These are phyloP conservation scores for Laterallus jamaicensis DNA, from an alignment of 2,113 vertebrate species.

Conservation along the genomic window DNA sequence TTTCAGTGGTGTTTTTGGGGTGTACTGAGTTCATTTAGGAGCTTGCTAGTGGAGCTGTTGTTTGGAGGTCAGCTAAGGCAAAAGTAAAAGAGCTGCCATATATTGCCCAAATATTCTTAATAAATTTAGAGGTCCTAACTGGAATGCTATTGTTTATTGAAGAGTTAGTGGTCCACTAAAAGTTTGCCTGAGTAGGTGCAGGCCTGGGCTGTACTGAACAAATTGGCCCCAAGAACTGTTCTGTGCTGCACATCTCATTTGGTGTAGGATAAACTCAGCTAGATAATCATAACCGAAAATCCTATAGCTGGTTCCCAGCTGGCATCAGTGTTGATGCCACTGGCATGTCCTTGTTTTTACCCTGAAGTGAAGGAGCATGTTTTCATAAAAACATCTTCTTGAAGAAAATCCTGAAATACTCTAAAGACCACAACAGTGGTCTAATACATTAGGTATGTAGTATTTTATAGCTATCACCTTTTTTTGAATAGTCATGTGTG, in stretches of 20 bases:
- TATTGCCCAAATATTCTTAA: neutral
- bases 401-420: neutral
- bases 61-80: neutral
- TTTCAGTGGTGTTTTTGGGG: neutral
- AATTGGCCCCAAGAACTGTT: too few relatives aligned
- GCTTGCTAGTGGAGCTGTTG: neutral
- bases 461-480: neutral
- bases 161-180: neutral
- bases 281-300: neutral
- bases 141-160: neutral
- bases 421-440: neutral
- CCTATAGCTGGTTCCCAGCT: neutral
- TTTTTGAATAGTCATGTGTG: neutral
- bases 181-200: neutral
- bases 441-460: neutral
- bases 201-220: fast-evolving
- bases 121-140: fast-evolving
- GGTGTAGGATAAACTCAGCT: neutral
- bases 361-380: neutral
- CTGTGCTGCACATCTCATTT: neutral
- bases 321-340: neutral
- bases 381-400: neutral
- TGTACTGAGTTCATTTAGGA: neutral
- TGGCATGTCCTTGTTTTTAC: neutral
- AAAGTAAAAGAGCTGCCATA: neutral